Evolutionary conservation across 2,113 vertebrate genomes (phyloP).

Genomic region (Saguinus midas): DNA sequence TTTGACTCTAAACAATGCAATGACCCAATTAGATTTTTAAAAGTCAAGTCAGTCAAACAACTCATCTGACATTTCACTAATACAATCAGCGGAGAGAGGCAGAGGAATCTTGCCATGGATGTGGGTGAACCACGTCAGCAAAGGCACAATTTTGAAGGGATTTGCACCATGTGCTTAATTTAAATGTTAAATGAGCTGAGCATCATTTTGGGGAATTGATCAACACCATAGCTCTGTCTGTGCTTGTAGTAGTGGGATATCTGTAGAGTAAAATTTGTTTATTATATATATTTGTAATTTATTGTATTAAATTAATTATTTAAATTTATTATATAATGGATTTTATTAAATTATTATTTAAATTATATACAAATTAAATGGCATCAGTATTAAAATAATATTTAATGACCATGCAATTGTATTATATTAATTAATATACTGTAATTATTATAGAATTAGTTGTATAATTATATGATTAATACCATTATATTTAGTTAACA

Average conservation of each 20-base stretch:
- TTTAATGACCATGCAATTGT: not conserved
- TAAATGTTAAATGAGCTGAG: not conserved
- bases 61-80: not conserved
- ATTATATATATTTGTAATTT: not conserved
- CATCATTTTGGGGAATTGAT: not conserved
- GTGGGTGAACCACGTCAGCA: rapidly evolving
- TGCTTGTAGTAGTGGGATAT: not conserved
- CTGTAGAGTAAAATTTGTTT: not conserved
- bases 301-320: not conserved
- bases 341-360: not conserved
- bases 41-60: not conserved
- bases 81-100: not conserved
- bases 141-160: not conserved
- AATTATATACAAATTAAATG: not conserved
- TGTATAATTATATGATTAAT: not conserved
- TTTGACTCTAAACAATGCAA: not conserved
- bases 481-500: not conserved
- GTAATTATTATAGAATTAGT: not conserved
- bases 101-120: rapidly evolving
- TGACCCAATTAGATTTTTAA: not conserved
- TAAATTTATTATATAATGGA: not conserved
- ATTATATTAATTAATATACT: not conserved
- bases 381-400: not conserved
- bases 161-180: rapidly evolving
- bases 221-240: not conserved